These are phyloP conservation scores for Dasyprocta punctata DNA, from an alignment of 2,113 vertebrate species.

Conservation along the genomic window DNA sequence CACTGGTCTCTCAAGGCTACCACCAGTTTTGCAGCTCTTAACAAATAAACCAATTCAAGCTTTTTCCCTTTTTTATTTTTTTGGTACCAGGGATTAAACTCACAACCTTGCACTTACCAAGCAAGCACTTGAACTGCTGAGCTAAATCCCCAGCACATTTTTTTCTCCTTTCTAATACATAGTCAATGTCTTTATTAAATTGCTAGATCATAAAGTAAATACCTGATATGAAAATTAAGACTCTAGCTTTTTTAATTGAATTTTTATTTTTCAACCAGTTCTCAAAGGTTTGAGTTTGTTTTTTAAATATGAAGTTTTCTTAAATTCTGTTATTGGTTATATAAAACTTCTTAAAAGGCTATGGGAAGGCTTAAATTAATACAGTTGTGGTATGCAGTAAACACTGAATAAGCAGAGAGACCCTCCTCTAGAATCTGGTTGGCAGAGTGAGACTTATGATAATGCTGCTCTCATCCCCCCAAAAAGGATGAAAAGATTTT, in stretches of 20 bases:
- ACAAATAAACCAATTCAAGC: neutral
- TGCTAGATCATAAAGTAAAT: neutral
- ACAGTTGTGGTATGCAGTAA: neutral
- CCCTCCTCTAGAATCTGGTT: neutral
- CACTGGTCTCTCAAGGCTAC: neutral
- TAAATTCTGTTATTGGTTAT: constrained; percentile 26
- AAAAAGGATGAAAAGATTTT: neutral
- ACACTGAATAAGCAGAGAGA: neutral
- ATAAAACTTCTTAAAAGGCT: constrained; percentile 4
- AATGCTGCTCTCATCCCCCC: neutral
- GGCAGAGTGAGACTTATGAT: neutral
- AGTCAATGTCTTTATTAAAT: neutral
- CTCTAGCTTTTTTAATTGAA: neutral
- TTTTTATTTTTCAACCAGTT: constrained; percentile 39
- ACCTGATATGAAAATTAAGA: constrained; percentile 41
- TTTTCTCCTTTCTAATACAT: constrained; percentile 21
- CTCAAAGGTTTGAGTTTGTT: neutral
- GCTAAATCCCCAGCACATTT: too few species aligned
- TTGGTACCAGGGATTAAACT: too few species aligned
- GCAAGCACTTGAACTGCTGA: too few species aligned
- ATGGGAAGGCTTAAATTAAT: constrained; percentile 44
- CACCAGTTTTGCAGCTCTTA: constrained; percentile 33
- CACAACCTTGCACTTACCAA: too few species aligned
- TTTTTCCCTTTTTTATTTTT: too few species aligned
- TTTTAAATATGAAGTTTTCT: neutral